These are phyloP conservation scores for Cryptomyrus ogoouensis DNA, from an alignment of 2,113 vertebrate species.

Conservation along the genomic window DNA sequence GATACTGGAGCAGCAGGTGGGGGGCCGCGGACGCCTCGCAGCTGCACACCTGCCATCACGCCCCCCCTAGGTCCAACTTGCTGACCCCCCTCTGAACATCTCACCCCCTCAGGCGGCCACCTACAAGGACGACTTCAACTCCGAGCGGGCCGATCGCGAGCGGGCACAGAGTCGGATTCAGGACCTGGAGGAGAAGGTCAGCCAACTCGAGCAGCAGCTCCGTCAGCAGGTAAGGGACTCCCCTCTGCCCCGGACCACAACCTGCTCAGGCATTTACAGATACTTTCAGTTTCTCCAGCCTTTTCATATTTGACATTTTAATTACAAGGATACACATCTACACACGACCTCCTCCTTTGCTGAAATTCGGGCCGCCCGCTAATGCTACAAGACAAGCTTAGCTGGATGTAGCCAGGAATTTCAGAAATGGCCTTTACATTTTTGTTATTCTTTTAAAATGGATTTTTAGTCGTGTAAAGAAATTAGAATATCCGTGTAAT, in stretches of 20 bases:
- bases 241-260: not conserved
- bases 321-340: not conserved
- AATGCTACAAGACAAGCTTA: not conserved
- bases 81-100: not conserved
- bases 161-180: slow-evolving; percentile 77
- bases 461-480: not conserved
- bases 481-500: not conserved
- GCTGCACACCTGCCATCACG: no score
- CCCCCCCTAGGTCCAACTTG: no score
- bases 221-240: slow-evolving; percentile 63
- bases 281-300: not conserved
- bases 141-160: slow-evolving; percentile 80
- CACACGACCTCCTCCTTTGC: not conserved
- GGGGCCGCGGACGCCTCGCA: not conserved
- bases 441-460: not conserved
- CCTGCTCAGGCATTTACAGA: not conserved
- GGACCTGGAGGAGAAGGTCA: slow-evolving; percentile 71
- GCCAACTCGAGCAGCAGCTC: slow-evolving; percentile 61
- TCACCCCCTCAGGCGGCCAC: slow-evolving; percentile 65
- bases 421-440: not conserved
- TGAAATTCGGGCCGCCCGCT: not conserved
- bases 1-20: slow-evolving; percentile 89
- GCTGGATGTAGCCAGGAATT: not conserved
- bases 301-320: not conserved
- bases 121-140: slow-evolving; percentile 83